A percentile compares a stretch with the other conserved stretches of the same genome.
phyloP scores from a whole-genome alignment of 1,140 invertebrate species.

The Scaptomyza pallida region DNA sequence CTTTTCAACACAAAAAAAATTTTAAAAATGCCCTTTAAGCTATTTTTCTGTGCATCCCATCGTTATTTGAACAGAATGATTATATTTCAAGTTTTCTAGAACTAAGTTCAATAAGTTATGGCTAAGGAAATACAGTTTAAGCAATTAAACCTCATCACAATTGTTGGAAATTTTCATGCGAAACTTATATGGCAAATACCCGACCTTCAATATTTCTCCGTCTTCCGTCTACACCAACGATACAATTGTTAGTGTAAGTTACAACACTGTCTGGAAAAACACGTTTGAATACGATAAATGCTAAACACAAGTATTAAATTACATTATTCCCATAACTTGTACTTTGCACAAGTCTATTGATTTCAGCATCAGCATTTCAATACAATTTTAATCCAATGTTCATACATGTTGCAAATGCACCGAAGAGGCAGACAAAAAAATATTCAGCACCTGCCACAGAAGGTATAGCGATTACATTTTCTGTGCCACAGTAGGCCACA shows the following conservation, averaged over 20 bases:
- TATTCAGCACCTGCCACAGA: slow-evolving; percentile 12
- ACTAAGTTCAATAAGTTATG: too few relatives aligned
- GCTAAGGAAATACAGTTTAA: too few relatives aligned
- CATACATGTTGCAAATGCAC: slow-evolving; percentile 11
- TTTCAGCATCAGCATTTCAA: neutral
- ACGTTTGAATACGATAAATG: neutral
- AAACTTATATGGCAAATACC: neutral
- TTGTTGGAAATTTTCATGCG: too few relatives aligned
- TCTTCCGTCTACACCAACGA: neutral
- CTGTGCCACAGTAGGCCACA: slow-evolving; percentile 21
- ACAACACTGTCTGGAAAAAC: neutral
- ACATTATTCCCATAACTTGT: neutral
- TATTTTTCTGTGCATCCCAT: too few relatives aligned
- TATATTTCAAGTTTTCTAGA: too few relatives aligned
- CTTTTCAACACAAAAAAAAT: too few relatives aligned
- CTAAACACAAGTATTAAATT: neutral
- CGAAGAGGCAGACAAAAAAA: slow-evolving; percentile 3
- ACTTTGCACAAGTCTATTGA: neutral
- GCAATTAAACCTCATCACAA: too few relatives aligned
- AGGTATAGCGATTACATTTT: slow-evolving; percentile 33
- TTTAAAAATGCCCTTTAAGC: too few relatives aligned
- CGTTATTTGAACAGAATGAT: too few relatives aligned
- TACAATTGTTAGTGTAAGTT: neutral
- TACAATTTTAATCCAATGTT: slow-evolving; percentile 6
- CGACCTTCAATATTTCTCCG: neutral